phyloP scores from a whole-genome alignment of 2,113 vertebrate species.

The Spilogale gracilis region DNA sequence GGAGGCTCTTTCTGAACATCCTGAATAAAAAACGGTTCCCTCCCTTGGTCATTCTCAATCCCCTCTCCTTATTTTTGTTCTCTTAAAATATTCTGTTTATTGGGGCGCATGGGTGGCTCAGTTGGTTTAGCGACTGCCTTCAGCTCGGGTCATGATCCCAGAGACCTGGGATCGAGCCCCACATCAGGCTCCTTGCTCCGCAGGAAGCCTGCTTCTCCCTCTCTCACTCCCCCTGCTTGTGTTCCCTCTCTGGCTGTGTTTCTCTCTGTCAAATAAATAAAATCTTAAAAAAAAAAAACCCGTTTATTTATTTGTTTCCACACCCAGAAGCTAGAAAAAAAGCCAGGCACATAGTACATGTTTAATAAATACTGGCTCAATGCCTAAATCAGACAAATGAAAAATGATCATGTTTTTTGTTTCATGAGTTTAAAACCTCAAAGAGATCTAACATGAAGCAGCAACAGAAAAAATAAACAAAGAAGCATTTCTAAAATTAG shows the following conservation, averaged over 20 bases:
- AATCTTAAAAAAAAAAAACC: no score
- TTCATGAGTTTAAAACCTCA: constrained; percentile 1
- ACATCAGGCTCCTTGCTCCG: no score
- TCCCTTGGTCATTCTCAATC: background rate
- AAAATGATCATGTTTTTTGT: background rate
- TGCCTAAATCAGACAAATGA: background rate
- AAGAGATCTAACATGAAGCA: background rate
- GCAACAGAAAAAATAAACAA: background rate
- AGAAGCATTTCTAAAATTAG: background rate
- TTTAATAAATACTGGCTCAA: background rate
- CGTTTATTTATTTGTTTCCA: background rate
- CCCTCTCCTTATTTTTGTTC: background rate
- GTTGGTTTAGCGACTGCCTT: no score
- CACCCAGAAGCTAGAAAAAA: background rate
- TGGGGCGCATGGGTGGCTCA: background rate
- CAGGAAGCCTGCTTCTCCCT: no score
- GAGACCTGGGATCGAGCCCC: no score
- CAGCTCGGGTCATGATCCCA: no score
- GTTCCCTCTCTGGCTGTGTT: no score
- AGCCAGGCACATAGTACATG: background rate
- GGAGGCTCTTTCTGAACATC: background rate
- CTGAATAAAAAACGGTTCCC: background rate
- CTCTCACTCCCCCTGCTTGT: no score
- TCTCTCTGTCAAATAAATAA: no score
- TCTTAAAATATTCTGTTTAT: background rate